phyloP scores from a whole-genome alignment of 1,140 invertebrate genomes.

The Leptinotarsa texana region DNA sequence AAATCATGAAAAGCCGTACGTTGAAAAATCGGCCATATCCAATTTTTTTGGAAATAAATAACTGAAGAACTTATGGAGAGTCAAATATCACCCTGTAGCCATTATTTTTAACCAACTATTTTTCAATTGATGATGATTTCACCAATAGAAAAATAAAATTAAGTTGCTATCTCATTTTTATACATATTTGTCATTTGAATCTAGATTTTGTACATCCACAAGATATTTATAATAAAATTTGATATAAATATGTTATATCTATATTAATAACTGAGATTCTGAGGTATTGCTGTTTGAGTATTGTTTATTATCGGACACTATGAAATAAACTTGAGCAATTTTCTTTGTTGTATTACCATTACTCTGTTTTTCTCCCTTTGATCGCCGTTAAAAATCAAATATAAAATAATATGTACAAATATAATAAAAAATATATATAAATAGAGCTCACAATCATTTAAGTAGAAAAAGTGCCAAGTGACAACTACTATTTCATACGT shows the following conservation, averaged over 20 bases:
- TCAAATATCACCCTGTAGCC: slow-evolving; percentile 15
- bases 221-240: slow-evolving; percentile 41
- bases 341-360: slow-evolving; percentile 16
- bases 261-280: slow-evolving; percentile 52
- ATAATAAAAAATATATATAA: slow-evolving; percentile 37
- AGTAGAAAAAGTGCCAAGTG: slow-evolving; percentile 37
- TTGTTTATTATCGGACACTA: slow-evolving; percentile 41
- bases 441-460: slow-evolving; percentile 32
- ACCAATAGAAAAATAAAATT: slow-evolving; percentile 21
- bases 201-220: slow-evolving; percentile 50
- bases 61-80: background rate
- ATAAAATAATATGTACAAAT: slow-evolving; percentile 40
- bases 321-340: slow-evolving; percentile 33
- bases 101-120: slow-evolving; percentile 27
- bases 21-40: background rate
- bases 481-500: slow-evolving; percentile 11
- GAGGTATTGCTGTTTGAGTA: slow-evolving; percentile 54
- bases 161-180: slow-evolving; percentile 27
- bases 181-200: slow-evolving; percentile 38
- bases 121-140: slow-evolving; percentile 27
- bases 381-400: slow-evolving; percentile 31
- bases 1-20: background rate
- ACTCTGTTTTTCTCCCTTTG: slow-evolving; percentile 29
- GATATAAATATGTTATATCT: slow-evolving; percentile 51
- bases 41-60: background rate